Percentiles rank a stretch among this genome's conserved stretches.
phyloP scores from a whole-genome alignment of 2,113 vertebrate species.

The Bos taurus region DNA sequence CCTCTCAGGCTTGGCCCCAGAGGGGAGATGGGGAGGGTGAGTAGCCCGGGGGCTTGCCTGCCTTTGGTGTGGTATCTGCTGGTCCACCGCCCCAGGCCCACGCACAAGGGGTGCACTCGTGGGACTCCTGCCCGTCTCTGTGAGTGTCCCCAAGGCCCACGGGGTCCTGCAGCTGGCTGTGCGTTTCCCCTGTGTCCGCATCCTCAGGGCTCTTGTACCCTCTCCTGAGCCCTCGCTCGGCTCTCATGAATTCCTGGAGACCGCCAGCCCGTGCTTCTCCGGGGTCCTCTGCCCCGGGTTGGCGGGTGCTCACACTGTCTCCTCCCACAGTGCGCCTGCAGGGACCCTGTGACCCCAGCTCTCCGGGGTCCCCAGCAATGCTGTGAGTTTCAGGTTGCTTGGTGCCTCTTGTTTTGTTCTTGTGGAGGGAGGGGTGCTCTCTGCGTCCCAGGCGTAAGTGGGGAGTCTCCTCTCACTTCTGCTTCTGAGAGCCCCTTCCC shows the following conservation, averaged over 20 bases:
- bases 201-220: not conserved
- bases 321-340: accelerated
- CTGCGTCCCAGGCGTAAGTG: accelerated
- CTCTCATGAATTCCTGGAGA: too few relatives aligned
- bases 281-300: not conserved
- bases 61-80: not conserved
- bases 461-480: not conserved
- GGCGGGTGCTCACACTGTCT: accelerated
- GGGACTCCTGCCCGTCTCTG: not conserved
- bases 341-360: not conserved
- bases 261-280: too few relatives aligned
- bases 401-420: not conserved
- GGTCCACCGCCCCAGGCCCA: not conserved
- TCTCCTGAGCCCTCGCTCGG: too few relatives aligned
- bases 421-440: not conserved
- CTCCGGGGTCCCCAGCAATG: accelerated
- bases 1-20: not conserved
- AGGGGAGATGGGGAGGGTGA: not conserved
- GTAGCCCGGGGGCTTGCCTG: not conserved
- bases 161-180: not conserved
- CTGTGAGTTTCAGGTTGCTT: accelerated
- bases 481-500: not conserved
- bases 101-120: accelerated
- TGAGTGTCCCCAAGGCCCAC: not conserved
- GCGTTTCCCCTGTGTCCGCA: accelerated